Evolutionary conservation across 1,140 invertebrate species (phyloP).

Genomic region (Scaptodrosophila lebanonensis): DNA sequence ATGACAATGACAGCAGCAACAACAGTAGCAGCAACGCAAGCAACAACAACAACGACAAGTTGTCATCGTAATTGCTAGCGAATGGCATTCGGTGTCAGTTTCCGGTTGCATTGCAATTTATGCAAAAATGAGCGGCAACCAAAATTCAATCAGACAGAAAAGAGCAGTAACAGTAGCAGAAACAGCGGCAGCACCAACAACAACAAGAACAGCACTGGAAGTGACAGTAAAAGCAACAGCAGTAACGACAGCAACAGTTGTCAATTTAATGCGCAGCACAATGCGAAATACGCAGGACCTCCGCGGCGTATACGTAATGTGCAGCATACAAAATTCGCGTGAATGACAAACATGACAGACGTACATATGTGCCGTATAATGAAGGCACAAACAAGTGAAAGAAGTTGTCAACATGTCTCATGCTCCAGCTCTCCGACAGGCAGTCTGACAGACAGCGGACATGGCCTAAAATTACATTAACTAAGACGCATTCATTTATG

Average conservation of each 20-base stretch:
- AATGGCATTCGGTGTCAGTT: slow-evolving; percentile 16
- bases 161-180: too few species aligned
- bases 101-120: slow-evolving; percentile 35
- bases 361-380: slow-evolving; percentile 12
- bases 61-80: slow-evolving; percentile 32
- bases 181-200: slow-evolving; percentile 27
- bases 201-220: too few species aligned
- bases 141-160: slow-evolving; percentile 55
- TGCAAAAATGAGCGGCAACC: slow-evolving; percentile 55
- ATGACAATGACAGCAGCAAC: slow-evolving; percentile 24
- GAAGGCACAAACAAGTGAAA: background rate
- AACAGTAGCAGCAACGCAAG: too few species aligned
- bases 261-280: slow-evolving; percentile 43
- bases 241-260: slow-evolving; percentile 51
- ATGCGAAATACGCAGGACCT: background rate
- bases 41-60: slow-evolving; percentile 2
- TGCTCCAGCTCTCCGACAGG: too few species aligned
- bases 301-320: slow-evolving; percentile 50
- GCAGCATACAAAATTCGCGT: slow-evolving; percentile 15
- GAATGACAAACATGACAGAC: background rate
- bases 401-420: too few species aligned
- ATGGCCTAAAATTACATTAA: too few species aligned
- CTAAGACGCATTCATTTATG: too few species aligned
- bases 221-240: too few species aligned
- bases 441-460: too few species aligned